Conservation (phyloP, 1,140 invertebrate genomes). For the Gerris buenoi region DNA sequence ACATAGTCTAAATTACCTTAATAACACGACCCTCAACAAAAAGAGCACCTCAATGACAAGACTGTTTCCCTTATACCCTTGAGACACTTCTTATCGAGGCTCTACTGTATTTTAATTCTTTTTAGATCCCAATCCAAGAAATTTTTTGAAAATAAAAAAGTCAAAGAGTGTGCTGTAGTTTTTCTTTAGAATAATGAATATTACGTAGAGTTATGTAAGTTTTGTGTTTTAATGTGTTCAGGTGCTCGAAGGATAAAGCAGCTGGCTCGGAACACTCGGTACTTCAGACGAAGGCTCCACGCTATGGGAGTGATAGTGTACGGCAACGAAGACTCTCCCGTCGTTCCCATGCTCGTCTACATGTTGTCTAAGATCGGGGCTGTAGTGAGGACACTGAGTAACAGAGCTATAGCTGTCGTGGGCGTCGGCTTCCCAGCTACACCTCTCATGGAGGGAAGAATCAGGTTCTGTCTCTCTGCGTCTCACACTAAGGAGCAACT, state of each 20-base stretch:
- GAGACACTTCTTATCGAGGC: too few relatives aligned
- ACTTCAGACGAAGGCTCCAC: slow-evolving; percentile 71
- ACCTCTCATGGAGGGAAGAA: slow-evolving; percentile 82
- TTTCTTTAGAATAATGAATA: too few relatives aligned
- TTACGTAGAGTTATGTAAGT: too few relatives aligned
- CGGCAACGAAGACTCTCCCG: slow-evolving; percentile 92
- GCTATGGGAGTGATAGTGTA: slow-evolving; percentile 89
- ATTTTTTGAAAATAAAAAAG: too few relatives aligned
- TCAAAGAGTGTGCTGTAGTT: too few relatives aligned
- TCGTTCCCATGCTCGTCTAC: slow-evolving; percentile 89
- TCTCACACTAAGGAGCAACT: slow-evolving; percentile 91
- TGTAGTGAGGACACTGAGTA: slow-evolving; percentile 69
- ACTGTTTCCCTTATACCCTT: too few relatives aligned
- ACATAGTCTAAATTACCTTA: too few relatives aligned
- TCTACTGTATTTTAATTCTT: too few relatives aligned
- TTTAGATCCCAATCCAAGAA: too few relatives aligned
- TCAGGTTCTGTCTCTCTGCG: slow-evolving; percentile 90
- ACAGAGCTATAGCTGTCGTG: slow-evolving; percentile 74
- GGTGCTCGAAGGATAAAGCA: slow-evolving; percentile 55
- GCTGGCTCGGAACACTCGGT: slow-evolving; percentile 68
- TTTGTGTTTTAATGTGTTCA: too few relatives aligned
- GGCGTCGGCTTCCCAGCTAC: slow-evolving; percentile 97
- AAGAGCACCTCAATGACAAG: too few relatives aligned
- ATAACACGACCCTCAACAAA: too few relatives aligned
- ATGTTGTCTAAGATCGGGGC: slow-evolving; percentile 84